Conservation (phyloP, 2,113 vertebrate species). For the Zosterops lateralis region DNA sequence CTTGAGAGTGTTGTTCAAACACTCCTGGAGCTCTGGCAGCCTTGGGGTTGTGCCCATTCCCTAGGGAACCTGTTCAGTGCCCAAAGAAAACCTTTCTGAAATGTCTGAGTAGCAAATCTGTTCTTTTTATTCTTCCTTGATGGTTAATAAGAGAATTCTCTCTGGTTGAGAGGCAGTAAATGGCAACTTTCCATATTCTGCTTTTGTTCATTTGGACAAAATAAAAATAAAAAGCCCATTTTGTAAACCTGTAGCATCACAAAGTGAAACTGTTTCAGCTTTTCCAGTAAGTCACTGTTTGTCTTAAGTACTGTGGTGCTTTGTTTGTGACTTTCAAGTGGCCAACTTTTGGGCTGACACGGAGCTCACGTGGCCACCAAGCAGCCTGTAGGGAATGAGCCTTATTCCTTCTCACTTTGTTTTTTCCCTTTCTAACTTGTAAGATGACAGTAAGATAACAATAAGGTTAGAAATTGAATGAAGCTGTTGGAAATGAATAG, state of each 20-base stretch:
- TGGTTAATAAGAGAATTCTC: background rate
- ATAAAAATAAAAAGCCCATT: background rate
- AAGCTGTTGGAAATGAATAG: background rate
- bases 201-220: background rate
- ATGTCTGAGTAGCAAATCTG: background rate
- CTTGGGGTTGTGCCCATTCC: rapidly evolving
- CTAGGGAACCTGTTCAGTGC: background rate
- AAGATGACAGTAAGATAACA: background rate
- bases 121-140: background rate
- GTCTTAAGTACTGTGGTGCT: background rate
- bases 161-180: background rate
- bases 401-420: background rate
- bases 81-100: background rate
- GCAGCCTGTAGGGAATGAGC: background rate
- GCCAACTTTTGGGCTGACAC: rapidly evolving
- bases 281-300: background rate
- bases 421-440: background rate
- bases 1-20: rapidly evolving
- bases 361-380: rapidly evolving
- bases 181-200: background rate
- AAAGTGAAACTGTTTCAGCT: background rate
- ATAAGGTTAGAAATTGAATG: background rate
- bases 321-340: background rate
- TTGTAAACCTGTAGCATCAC: background rate
- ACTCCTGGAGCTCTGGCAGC: background rate